phyloP scores from a whole-genome alignment of 2,797 vertebrate species.

The Aphelocoma californica region DNA sequence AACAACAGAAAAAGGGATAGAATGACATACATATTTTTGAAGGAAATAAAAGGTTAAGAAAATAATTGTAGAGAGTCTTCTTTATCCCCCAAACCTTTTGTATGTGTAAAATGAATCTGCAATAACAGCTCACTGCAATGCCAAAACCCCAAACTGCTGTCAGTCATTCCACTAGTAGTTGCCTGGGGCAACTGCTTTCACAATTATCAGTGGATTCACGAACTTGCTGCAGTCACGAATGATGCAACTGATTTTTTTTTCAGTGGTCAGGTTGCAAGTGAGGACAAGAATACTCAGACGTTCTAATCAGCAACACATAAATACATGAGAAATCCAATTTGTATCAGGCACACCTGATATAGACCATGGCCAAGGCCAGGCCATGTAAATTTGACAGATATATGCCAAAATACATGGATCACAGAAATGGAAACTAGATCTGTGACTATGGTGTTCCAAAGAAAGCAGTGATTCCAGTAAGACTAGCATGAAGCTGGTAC shows the following conservation, averaged over 20 bases:
- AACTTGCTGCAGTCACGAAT: not conserved
- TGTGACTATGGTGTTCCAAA: not conserved
- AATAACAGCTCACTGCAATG: not conserved
- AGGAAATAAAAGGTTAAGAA: slow-evolving; percentile 10
- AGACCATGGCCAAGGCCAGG: not conserved
- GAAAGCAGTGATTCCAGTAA: not conserved
- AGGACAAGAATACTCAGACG: not conserved
- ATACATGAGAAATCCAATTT: not conserved
- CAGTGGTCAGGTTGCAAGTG: not conserved
- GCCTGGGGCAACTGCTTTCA: slow-evolving; percentile 37
- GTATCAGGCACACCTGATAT: not conserved
- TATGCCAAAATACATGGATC: not conserved
- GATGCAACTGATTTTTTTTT: not conserved
- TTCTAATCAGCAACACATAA: not conserved
- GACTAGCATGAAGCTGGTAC: not conserved
- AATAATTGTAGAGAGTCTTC: not conserved
- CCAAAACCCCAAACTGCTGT: slow-evolving; percentile 13
- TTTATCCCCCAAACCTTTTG: not conserved
- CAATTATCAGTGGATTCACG: not conserved
- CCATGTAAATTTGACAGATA: not conserved
- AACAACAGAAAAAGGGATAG: not conserved
- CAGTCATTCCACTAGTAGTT: slow-evolving; percentile 7
- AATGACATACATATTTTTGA: not conserved
- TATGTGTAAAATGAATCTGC: not conserved
- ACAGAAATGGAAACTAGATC: not conserved